These are phyloP conservation scores for Agapornis canus DNA, from an alignment of 2,797 vertebrate genomes.

Conservation along the genomic window DNA sequence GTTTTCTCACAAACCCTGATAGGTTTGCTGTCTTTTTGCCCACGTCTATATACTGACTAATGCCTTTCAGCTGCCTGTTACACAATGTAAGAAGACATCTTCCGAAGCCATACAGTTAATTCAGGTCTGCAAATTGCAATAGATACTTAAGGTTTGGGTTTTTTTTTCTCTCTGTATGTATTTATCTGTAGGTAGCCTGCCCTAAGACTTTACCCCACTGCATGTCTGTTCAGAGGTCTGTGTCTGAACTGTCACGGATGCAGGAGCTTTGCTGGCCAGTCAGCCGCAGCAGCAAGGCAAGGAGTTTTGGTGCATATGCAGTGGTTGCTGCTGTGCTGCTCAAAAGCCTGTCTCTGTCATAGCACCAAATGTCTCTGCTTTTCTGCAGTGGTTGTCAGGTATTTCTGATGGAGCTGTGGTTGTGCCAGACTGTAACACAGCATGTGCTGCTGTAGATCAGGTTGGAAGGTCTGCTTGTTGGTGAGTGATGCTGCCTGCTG, in stretches of 20 bases:
- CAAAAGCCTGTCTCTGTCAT: background rate
- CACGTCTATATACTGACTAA: accelerated
- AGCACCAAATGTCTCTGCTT: background rate
- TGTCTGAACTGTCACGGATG: background rate
- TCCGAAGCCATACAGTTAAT: background rate
- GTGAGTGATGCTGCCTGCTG: background rate
- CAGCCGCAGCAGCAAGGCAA: background rate
- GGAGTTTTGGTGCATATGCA: accelerated
- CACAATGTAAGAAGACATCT: accelerated
- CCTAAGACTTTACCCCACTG: background rate
- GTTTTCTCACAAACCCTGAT: background rate
- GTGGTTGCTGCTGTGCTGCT: background rate
- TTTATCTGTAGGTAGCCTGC: background rate
- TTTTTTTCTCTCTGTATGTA: accelerated
- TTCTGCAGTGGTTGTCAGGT: background rate
- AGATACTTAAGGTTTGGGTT: background rate
- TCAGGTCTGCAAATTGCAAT: background rate
- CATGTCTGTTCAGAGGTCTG: accelerated
- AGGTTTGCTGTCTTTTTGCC: background rate
- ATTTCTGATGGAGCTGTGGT: background rate
- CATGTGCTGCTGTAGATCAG: background rate
- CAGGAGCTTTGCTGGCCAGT: background rate
- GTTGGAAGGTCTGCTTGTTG: background rate
- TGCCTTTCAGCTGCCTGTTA: background rate
- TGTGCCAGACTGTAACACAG: accelerated